Conservation (phyloP, 2,888 invertebrate species). For the Poecilus cupreus region DNA sequence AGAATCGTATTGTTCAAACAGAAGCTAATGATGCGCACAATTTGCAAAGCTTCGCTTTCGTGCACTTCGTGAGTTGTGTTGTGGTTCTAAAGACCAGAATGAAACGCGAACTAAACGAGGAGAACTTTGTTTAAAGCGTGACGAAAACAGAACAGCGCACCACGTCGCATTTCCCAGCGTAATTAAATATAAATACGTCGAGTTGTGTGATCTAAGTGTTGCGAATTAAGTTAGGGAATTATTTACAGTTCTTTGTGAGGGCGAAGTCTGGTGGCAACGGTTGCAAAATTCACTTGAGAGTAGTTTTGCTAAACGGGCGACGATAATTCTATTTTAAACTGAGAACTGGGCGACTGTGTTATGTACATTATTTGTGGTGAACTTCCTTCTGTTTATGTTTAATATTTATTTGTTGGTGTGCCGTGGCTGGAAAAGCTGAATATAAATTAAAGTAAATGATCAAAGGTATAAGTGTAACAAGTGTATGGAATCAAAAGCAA, state of each 20-base stretch:
- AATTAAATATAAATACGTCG: constrained; percentile 28
- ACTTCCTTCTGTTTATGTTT: neutral
- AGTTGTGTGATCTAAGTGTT: constrained; percentile 27
- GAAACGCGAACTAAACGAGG: constrained; percentile 6
- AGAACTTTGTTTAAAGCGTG: neutral
- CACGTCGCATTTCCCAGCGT: neutral
- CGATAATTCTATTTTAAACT: neutral
- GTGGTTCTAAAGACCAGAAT: constrained; percentile 5
- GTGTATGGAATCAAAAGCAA: too few relatives aligned
- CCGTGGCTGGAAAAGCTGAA: neutral
- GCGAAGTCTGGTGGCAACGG: neutral
- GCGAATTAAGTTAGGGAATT: constrained; percentile 24
- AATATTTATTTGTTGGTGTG: too few relatives aligned
- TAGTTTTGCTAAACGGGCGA: neutral
- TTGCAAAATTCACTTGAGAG: constrained; percentile 1
- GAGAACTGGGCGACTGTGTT: neutral
- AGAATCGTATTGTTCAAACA: constrained; percentile 11
- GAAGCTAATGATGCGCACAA: constrained; percentile 17
- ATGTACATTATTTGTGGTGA: neutral
- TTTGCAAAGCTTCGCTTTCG: neutral
- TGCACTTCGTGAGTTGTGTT: constrained; percentile 17
- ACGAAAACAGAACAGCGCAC: neutral
- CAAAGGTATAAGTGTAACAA: too few relatives aligned
- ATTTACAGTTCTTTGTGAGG: constrained; percentile 19
- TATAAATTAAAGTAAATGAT: too few relatives aligned